These are phyloP conservation scores for Coleophora deauratella DNA, from an alignment of 2,888 invertebrate species.

Conservation along the genomic window DNA sequence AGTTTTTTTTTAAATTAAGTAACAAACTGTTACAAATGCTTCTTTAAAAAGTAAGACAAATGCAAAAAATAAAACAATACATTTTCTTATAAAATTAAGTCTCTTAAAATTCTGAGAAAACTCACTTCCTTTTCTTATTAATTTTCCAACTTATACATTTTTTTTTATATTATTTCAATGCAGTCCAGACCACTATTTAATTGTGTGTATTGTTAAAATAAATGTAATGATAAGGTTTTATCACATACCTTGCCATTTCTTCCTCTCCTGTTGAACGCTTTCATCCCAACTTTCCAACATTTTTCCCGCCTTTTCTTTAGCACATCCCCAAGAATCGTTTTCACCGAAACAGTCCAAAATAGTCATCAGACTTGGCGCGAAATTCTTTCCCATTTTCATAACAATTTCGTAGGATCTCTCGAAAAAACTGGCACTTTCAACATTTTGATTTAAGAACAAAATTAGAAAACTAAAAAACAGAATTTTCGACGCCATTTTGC, in stretches of 20 bases:
- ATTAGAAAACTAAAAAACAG: slow-evolving; percentile 25
- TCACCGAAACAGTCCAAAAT: slow-evolving; percentile 68
- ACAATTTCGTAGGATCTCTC: slow-evolving; percentile 58
- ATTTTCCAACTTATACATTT: no score
- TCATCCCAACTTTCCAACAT: slow-evolving; percentile 59
- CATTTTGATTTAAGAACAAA: slow-evolving; percentile 27
- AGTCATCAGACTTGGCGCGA: slow-evolving; percentile 68
- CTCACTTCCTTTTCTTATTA: no score
- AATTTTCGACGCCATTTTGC: slow-evolving; percentile 38
- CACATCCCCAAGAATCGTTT: slow-evolving; percentile 69
- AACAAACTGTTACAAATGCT: no score
- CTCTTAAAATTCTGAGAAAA: no score
- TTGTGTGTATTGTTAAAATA: no score
- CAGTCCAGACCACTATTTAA: no score
- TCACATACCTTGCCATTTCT: slow-evolving; percentile 53
- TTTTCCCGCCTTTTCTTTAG: slow-evolving; percentile 67
- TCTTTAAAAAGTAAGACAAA: no score
- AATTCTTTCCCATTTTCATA: slow-evolving; percentile 48
- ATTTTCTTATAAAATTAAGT: no score
- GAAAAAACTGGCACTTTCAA: slow-evolving; percentile 47
- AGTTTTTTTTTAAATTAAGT: no score
- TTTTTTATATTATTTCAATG: no score
- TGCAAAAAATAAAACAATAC: no score
- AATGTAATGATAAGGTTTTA: no score
- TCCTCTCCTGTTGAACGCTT: slow-evolving; percentile 46